Base-by-base conservation (phyloP, 92 coral and sea anemone species). In the Galaxea fascicularis region DNA sequence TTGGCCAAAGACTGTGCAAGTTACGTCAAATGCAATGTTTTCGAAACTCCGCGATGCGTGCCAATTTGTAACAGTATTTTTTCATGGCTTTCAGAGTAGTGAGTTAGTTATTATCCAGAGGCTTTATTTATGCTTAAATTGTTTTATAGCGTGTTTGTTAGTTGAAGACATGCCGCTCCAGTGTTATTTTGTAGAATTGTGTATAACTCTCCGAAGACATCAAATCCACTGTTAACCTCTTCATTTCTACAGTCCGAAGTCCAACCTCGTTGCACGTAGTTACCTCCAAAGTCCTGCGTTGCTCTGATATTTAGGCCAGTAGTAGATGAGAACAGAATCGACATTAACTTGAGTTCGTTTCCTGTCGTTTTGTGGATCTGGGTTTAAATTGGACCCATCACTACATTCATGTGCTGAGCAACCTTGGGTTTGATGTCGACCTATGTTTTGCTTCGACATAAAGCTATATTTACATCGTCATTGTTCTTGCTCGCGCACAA, bases 101-200 rank as follows among this genome's bases (percentile, higher is more conserved):
- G 8, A 26, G n/a, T 11, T 22, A 28, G 17, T 16, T 41, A 22
- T 49, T 45, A 73, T 26, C 62, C 10, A 45, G 45, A 27, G 64
- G 62, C 73, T 78, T 78, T 78, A 63, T 78, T 65, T 64, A 78
- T 78, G 83, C 73, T 28, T 49, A 64, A 63, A 59, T 45, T 78
- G 73, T 78, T 54, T 65, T 1, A 49, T 79, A 66, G 84, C 65
- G 74, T 47, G 29, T 53, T 66, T 46, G 83, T 78, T 78, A 78
- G 73, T 78, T 47, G 20, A 64, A 20, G 30, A 64, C 59, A 16
- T 47, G 62, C 20, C 7, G 27, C 29, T 39, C 1, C n/a, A 25
- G n/a, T 25, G 60, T 51, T 8, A 12, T 60, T 62, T 77, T 39
- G 71, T 44, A 58, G 66, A 76, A 64, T 22, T 58, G 56, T 76